Evolutionary conservation across 2,888 invertebrate species (phyloP).

Genomic region (Merodon equestris): DNA sequence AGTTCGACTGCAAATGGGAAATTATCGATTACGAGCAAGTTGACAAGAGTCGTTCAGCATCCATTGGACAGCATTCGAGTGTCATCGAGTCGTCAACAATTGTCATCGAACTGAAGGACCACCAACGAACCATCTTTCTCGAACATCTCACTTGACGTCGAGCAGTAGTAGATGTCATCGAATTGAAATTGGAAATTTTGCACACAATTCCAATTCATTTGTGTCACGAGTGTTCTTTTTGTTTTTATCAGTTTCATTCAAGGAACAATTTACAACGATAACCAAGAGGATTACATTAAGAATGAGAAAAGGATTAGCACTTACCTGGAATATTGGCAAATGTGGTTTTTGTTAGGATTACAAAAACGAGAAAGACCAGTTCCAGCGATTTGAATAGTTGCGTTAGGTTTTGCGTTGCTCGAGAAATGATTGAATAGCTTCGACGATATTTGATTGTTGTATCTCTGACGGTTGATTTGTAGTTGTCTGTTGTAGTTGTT

Average conservation of each 20-base stretch:
- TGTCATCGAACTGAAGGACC: conserved; percentile 49
- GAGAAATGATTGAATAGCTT: conserved; percentile 64
- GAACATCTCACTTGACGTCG: no score
- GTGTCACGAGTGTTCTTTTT: conserved; percentile 22
- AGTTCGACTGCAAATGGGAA: conserved; percentile 19
- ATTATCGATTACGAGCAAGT: conserved; percentile 47
- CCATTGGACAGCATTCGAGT: conserved; percentile 61
- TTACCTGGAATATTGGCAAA: conserved; percentile 78
- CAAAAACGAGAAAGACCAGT: conserved; percentile 75
- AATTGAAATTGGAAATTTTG: conserved; percentile 45
- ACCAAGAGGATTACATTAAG: not conserved
- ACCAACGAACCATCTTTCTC: no score
- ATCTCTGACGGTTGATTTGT: conserved; percentile 65
- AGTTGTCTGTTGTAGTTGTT: conserved; percentile 71
- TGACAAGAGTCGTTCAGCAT: conserved; percentile 32
- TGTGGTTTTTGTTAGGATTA: conserved; percentile 75
- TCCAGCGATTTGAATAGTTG: conserved; percentile 72
- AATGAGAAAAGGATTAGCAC: conserved; percentile 56
- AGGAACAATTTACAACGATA: no score
- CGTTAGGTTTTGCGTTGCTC: conserved; percentile 68
- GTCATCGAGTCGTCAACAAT: conserved; percentile 59
- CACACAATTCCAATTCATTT: conserved; percentile 42
- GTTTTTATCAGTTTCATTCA: not conserved
- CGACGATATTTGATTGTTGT: conserved; percentile 57
- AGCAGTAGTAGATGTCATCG: no score